Percentiles rank a stretch among this genome's conserved stretches.
These are phyloP conservation scores for Myotis myotis DNA, from an alignment of 2,797 vertebrate species.

Conservation along the genomic window DNA sequence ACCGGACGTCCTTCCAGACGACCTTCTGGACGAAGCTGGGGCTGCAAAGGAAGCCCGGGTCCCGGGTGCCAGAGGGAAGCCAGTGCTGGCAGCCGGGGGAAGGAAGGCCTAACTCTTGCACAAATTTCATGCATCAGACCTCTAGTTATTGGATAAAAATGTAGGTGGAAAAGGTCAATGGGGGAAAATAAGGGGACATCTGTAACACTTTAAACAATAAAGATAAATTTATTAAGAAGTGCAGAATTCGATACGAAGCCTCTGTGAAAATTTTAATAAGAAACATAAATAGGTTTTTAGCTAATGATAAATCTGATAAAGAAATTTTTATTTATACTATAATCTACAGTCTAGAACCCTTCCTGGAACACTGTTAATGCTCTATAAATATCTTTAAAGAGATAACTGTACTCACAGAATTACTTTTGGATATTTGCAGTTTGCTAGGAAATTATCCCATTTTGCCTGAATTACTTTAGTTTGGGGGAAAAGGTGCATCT, in stretches of 20 bases:
- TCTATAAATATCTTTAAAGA: background rate
- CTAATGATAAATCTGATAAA: slow-evolving; percentile 24
- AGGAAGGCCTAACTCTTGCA: no score
- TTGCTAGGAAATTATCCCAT: slow-evolving; percentile 1
- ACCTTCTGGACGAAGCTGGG: no score
- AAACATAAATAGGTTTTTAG: background rate
- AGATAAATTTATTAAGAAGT: background rate
- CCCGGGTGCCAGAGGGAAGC: no score
- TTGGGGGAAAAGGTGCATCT: background rate
- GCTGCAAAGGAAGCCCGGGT: no score
- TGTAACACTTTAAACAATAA: no score
- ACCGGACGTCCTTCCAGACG: no score
- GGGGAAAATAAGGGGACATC: no score
- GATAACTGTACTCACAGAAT: background rate
- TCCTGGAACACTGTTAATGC: background rate
- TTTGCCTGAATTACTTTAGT: slow-evolving; percentile 3
- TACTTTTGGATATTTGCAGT: background rate
- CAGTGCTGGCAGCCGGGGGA: no score
- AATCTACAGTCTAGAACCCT: background rate
- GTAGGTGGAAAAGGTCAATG: no score
- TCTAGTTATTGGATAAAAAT: no score
- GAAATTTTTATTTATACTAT: background rate
- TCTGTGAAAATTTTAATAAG: slow-evolving; percentile 25
- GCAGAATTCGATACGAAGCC: background rate
- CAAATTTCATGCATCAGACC: no score